A percentile compares a stretch with the other conserved stretches of the same genome.
These are phyloP conservation scores for Cephalopachus bancanus DNA, from an alignment of 2,797 vertebrate species.

Conservation along the genomic window DNA sequence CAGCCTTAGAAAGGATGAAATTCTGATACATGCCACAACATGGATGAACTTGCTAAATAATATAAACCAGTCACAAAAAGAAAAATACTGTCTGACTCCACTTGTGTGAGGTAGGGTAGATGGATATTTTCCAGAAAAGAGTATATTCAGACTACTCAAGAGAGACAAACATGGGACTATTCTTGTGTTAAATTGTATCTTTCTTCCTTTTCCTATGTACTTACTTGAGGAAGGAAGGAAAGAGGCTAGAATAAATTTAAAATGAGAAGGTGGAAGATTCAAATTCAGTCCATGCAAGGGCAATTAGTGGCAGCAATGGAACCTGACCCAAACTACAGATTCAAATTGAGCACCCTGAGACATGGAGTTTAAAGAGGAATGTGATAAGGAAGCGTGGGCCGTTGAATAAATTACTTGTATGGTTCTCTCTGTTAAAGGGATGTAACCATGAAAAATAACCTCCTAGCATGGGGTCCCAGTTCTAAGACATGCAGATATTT, in stretches of 20 bases:
- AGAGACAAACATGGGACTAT: conserved; percentile 66
- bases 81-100: not conserved
- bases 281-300: not conserved
- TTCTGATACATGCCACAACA: too few relatives aligned
- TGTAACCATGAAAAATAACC: not conserved
- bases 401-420: accelerated
- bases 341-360: not conserved
- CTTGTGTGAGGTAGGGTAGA: not conserved
- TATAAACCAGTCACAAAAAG: not conserved
- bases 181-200: conserved; percentile 69
- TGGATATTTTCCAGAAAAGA: not conserved
- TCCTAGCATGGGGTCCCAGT: not conserved
- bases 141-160: conserved; percentile 48
- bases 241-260: not conserved
- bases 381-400: not conserved
- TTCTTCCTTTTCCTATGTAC: not conserved
- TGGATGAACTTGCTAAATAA: not conserved
- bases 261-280: not conserved
- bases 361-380: not conserved
- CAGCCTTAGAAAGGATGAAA: not conserved
- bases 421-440: not conserved
- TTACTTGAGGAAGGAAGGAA: not conserved
- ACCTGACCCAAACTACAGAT: not conserved
- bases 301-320: not conserved
- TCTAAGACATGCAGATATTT: not conserved